Evolutionary conservation across 2,888 invertebrate species (phyloP).

Genomic region (Osedax frankpressi): DNA sequence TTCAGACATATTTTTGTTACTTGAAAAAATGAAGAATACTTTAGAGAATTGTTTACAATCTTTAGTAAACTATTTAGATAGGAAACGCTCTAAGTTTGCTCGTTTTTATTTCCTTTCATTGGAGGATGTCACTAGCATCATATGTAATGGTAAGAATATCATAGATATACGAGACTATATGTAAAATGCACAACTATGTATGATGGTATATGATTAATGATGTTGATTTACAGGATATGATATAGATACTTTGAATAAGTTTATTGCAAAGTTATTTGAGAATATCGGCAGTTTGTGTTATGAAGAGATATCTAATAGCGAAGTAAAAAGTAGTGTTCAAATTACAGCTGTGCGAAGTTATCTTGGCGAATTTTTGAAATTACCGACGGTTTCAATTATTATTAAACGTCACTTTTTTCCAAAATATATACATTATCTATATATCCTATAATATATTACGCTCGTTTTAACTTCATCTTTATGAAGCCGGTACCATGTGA

Average conservation of each 20-base stretch:
- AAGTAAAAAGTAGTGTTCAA: conserved; percentile 33
- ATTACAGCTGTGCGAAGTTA: conserved; percentile 37
- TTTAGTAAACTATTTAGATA: conserved; percentile 37
- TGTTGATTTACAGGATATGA: conserved; percentile 39
- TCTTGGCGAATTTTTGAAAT: conserved; percentile 36
- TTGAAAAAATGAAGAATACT: conserved; percentile 38
- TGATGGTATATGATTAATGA: no score
- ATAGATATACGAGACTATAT: no score
- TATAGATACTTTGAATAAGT: conserved; percentile 37
- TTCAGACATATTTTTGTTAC: conserved; percentile 39
- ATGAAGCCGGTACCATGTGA: background rate
- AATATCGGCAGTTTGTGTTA: conserved; percentile 39
- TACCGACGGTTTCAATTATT: conserved; percentile 32
- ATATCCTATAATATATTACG: no score
- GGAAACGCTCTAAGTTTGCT: conserved; percentile 38
- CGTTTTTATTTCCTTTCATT: conserved; percentile 44
- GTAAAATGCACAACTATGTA: no score
- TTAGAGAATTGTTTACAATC: conserved; percentile 38
- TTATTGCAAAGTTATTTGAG: conserved; percentile 43
- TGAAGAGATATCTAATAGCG: conserved; percentile 35
- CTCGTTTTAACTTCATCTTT: no score
- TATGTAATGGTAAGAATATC: conserved; percentile 42
- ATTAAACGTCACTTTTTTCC: background rate
- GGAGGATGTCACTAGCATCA: conserved; percentile 43
- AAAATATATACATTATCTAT: no score